These are phyloP conservation scores for Hyles euphorbiae DNA, from an alignment of 1,140 invertebrate species.

Conservation along the genomic window DNA sequence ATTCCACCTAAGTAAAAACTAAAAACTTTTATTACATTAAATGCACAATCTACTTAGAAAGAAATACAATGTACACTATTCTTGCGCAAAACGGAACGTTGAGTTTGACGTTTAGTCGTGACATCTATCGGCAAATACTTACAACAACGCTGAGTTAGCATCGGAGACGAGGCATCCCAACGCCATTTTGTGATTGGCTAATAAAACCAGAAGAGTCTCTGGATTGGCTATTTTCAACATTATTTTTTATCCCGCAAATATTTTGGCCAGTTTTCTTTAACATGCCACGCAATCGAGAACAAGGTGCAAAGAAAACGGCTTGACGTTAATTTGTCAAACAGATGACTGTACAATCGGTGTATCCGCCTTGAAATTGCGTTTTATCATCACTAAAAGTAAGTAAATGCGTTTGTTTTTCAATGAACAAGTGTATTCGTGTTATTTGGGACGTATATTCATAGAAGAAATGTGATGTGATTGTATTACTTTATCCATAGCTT, in stretches of 20 bases:
- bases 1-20: no score
- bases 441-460: neutral
- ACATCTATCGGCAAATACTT: conserved; percentile 3
- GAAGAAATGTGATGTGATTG: neutral
- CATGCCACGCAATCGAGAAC: conserved; percentile 26
- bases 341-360: conserved; percentile 62
- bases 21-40: no score
- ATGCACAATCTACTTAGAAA: no score
- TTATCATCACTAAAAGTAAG: conserved; percentile 58
- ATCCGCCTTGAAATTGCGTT: conserved; percentile 55
- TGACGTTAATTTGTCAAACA: conserved; percentile 60
- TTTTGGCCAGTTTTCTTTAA: neutral
- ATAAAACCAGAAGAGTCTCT: no score
- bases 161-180: no score
- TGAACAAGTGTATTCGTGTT: conserved; percentile 2
- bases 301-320: conserved; percentile 50
- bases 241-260: conserved; percentile 4
- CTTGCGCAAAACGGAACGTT: no score
- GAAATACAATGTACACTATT: no score
- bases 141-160: no score
- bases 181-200: conserved; percentile 8
- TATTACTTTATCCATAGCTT: conserved; percentile 6
- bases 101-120: neutral
- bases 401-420: conserved; percentile 28
- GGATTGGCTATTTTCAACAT: neutral